Evolutionary conservation across 1,140 invertebrate species (phyloP), one percentile per base, ranked within the genome.

Genomic region (Eriocheir sinensis): DNA sequence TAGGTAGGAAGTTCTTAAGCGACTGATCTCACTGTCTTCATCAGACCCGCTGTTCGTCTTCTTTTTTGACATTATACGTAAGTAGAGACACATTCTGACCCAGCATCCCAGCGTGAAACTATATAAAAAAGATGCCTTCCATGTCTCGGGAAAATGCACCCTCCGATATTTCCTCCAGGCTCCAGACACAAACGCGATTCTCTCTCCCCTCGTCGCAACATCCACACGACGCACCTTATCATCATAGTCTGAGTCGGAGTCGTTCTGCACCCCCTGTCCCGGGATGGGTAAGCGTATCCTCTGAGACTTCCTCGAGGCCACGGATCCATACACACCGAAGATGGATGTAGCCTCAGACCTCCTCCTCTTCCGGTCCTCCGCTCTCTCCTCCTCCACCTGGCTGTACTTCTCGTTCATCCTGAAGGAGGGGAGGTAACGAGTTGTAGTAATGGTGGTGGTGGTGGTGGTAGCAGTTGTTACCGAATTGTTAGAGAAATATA

Each of bases 321-420:
- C 38, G 36, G 30, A 21, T 8, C 6, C 85, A 3, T 38, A 30
- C 32, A 40, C 6, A 81, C 85, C 36, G 3, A 34, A 34, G 32
- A 38, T 8, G 27, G 17, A 34, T 27, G 27, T 12, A 38, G 12
- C 85, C 30, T 30, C 38, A 38, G 85, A 88, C 17, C 17, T 34
- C 38, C 36, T 27, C 36, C 30, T 34, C 38, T 9, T 27, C 27
- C 85, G 4, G 6, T 38, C 85, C 36, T 8, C 38, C 85, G 12
- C 85, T 88, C 34, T 38, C 85, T 88, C 85, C 36, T 38, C 38
- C 85, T 88, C 85, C 36, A 30, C 8, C 34, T 88, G 12, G 30
- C 15, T 38, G 30, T 88, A 30, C 36, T 38, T 81, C 6, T 6
- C 79, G 3, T 6, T 81, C 79, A 30, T 6, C 3, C 6, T 8